A percentile compares a stretch with the other conserved stretches of the same genome.
Evolutionary conservation across 2,113 vertebrate species (phyloP).

Genomic region (Mesitornis unicolor): DNA sequence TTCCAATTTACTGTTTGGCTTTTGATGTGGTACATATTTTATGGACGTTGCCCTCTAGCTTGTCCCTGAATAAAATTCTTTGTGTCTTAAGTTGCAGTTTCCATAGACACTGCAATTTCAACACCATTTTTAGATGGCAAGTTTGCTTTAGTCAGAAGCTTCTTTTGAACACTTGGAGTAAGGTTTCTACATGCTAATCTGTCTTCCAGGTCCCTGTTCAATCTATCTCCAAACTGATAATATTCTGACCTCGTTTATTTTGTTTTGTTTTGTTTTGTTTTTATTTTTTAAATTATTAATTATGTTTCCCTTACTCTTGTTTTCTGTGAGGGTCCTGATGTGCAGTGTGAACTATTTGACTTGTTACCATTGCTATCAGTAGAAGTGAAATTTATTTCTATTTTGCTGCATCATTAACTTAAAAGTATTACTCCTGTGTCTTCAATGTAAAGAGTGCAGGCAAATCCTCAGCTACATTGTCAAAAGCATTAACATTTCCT

Average conservation of each 20-base stretch:
- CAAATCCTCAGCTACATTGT: neutral
- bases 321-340: neutral
- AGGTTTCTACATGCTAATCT: neutral
- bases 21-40: neutral
- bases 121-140: neutral
- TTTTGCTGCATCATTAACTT: neutral
- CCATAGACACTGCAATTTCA: neutral
- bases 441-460: neutral
- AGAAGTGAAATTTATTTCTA: neutral
- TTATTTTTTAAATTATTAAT: too few species aligned
- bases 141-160: neutral
- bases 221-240: neutral
- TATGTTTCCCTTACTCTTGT: too few species aligned
- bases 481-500: neutral
- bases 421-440: neutral
- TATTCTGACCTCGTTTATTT: neutral
- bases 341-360: neutral
- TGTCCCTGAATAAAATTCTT: neutral
- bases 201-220: neutral
- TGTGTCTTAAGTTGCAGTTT: neutral
- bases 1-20: neutral
- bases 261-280: neutral
- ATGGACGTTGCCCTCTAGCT: neutral
- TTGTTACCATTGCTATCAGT: neutral
- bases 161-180: neutral